Percentiles rank a stretch among this genome's conserved stretches.
Conservation (phyloP, 2,797 vertebrate species). For the Scyliorhinus canicula region DNA sequence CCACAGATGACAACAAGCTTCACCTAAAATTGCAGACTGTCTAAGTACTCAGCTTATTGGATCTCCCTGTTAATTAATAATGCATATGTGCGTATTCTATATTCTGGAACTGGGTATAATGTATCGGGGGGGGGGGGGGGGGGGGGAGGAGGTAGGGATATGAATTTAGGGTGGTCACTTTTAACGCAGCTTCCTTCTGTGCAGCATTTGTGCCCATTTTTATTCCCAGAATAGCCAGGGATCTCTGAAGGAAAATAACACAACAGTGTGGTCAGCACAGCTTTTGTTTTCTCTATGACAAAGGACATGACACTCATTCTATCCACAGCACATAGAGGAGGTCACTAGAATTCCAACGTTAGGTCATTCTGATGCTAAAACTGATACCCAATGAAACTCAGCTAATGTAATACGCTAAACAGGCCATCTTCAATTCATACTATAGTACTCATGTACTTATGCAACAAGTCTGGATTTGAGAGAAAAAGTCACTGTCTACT, state of each 20-base stretch:
- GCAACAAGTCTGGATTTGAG: too few relatives aligned
- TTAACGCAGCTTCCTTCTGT: neutral
- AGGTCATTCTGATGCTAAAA: neutral
- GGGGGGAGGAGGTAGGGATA: neutral
- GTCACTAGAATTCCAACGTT: neutral
- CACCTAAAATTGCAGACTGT: neutral
- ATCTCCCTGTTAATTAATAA: constrained; percentile 14
- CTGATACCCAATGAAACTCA: neutral
- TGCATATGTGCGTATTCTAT: neutral
- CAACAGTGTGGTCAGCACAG: neutral
- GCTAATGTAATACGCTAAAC: neutral
- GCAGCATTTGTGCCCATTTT: neutral
- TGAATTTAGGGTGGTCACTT: neutral
- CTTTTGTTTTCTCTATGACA: neutral
- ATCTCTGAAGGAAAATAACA: neutral
- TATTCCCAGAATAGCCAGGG: neutral
- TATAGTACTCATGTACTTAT: neutral
- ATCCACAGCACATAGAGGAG: neutral
- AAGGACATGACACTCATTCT: neutral
- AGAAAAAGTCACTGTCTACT: neutral
- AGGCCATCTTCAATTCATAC: neutral
- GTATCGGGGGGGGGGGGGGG: neutral
- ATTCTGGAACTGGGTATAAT: neutral
- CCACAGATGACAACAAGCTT: constrained; percentile 31
- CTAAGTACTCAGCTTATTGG: constrained; percentile 24